These are phyloP conservation scores for Charanyca ferruginea DNA, from an alignment of 2,888 invertebrate genomes.

Conservation along the genomic window DNA sequence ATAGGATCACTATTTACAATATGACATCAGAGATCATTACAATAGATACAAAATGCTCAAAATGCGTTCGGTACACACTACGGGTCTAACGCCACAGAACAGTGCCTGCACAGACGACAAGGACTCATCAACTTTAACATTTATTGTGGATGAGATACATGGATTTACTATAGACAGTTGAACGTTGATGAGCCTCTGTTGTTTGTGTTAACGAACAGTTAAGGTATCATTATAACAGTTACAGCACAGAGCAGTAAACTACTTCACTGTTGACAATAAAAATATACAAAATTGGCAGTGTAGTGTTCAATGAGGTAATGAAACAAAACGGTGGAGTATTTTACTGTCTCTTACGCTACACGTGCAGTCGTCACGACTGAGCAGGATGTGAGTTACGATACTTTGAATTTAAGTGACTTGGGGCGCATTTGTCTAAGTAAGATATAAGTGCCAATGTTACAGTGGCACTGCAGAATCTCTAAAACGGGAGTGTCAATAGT, in stretches of 20 bases:
- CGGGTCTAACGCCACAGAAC: constrained; percentile 47
- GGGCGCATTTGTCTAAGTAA: constrained; percentile 27
- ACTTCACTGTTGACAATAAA: constrained; percentile 52
- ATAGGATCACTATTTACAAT: constrained; percentile 67
- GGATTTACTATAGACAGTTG: constrained; percentile 39
- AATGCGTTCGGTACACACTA: constrained; percentile 58
- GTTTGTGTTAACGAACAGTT: constrained; percentile 35
- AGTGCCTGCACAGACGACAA: constrained; percentile 40
- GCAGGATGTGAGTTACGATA: constrained; percentile 9
- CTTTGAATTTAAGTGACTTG: constrained; percentile 26
- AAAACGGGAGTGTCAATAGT: constrained; percentile 20
- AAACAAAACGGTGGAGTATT: constrained; percentile 51
- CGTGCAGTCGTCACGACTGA: constrained; percentile 14
- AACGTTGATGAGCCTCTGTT: constrained; percentile 48
- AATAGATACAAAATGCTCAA: constrained; percentile 65
- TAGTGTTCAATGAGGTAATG: constrained; percentile 63
- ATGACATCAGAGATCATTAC: constrained; percentile 66
- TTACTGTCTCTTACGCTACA: constrained; percentile 47
- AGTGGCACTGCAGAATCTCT: constrained; percentile 19
- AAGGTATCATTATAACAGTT: constrained; percentile 30
- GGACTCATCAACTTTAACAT: constrained; percentile 54
- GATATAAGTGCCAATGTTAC: constrained; percentile 17
- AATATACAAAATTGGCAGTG: constrained; percentile 64
- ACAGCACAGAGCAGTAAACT: constrained; percentile 56
- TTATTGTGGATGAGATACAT: constrained; percentile 48